Evolutionary conservation across 2,113 vertebrate species (phyloP).

Genomic region (Aplodontia rufa): DNA sequence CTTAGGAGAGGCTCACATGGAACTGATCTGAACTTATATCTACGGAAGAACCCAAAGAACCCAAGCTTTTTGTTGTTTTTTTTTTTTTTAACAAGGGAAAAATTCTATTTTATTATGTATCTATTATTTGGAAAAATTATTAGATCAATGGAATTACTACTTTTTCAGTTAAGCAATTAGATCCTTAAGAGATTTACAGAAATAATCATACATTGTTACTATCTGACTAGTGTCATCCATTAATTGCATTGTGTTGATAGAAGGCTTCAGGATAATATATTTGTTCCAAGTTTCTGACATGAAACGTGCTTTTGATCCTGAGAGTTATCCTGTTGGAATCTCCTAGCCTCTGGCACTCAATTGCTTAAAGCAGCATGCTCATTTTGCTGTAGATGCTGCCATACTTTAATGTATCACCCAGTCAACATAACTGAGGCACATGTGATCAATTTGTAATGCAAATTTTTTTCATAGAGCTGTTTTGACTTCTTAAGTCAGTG

Average conservation of each 20-base stretch:
- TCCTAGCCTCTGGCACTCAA: constrained; percentile 66
- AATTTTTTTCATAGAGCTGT: neutral
- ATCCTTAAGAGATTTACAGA: constrained; percentile 11
- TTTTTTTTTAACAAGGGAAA: too few species aligned
- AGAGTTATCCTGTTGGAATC: constrained; percentile 79
- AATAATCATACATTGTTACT: constrained; percentile 40
- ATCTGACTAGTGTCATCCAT: constrained; percentile 14
- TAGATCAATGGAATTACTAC: neutral
- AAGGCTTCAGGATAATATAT: constrained; percentile 54
- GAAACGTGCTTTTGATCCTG: constrained; percentile 82
- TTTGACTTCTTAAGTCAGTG: constrained; percentile 14
- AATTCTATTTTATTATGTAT: neutral
- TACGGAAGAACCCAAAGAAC: neutral
- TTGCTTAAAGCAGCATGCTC: constrained; percentile 76
- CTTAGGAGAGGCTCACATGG: neutral
- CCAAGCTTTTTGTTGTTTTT: neutral
- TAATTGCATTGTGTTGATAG: constrained; percentile 51
- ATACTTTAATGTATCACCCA: neutral
- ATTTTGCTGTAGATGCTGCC: constrained; percentile 52
- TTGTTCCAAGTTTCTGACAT: constrained; percentile 69
- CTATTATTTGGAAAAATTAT: neutral
- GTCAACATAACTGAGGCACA: neutral
- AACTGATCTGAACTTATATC: neutral
- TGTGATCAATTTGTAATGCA: neutral
- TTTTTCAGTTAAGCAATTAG: constrained; percentile 13